Evolutionary conservation across 2,797 vertebrate species (phyloP).

Genomic region (Bovichtus variegatus): DNA sequence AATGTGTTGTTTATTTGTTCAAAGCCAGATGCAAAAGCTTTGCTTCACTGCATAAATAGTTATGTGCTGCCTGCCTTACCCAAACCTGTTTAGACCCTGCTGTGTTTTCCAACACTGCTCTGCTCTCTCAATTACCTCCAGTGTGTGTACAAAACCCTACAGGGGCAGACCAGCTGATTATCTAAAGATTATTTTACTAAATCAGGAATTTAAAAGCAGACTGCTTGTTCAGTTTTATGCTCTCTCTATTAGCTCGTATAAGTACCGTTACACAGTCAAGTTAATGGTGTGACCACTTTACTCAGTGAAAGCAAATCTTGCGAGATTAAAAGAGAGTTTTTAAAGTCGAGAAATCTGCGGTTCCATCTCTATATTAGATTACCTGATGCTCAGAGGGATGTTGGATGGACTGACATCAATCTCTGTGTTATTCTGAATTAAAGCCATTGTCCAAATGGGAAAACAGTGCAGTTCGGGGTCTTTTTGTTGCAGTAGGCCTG

Average conservation of each 20-base stretch:
- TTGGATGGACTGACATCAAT: conserved; percentile 16
- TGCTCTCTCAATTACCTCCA: conserved; percentile 22
- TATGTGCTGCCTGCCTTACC: conserved; percentile 22
- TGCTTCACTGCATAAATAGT: conserved; percentile 32
- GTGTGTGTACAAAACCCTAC: conserved; percentile 23
- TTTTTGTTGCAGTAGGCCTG: neutral
- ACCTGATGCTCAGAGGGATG: conserved; percentile 12
- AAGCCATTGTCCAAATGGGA: neutral
- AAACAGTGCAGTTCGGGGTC: neutral
- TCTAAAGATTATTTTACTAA: conserved; percentile 22
- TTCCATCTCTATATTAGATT: conserved; percentile 22
- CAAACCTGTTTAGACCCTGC: conserved; percentile 45
- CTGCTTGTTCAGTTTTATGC: conserved; percentile 11
- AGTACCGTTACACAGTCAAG: conserved; percentile 8
- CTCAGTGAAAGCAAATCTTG: conserved; percentile 17
- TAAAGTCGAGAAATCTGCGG: neutral
- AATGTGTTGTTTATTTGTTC: conserved; percentile 24
- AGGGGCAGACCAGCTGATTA: conserved; percentile 23
- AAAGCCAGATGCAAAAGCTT: conserved; percentile 34
- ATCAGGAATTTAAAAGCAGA: conserved; percentile 27
- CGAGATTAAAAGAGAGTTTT: conserved; percentile 7
- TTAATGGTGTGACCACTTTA: conserved; percentile 20
- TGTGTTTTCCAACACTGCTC: conserved; percentile 24
- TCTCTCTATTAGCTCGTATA: neutral
- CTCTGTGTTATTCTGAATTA: conserved; percentile 10